A percentile compares a stretch with the other conserved stretches of the same genome.
Evolutionary conservation across 2,888 invertebrate species (phyloP).

Genomic region (Scaptomyza caliginosa): DNA sequence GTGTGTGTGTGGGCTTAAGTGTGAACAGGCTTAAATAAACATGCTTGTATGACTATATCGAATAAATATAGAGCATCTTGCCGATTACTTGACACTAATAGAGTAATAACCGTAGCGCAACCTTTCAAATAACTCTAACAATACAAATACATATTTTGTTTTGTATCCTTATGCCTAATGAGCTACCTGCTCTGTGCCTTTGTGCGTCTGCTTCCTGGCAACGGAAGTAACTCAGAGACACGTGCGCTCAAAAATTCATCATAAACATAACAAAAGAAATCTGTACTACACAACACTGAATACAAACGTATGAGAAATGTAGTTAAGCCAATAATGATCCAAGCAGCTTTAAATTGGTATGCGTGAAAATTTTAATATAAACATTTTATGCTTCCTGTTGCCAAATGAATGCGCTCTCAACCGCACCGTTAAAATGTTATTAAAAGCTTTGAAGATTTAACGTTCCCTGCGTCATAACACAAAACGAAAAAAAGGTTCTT

Average conservation of each 20-base stretch:
- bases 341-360: slow-evolving; percentile 8
- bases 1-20: background rate
- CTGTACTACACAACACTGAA: background rate
- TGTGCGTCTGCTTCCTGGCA: slow-evolving; percentile 54
- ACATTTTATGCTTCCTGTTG: slow-evolving; percentile 9
- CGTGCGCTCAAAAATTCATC: slow-evolving; percentile 61
- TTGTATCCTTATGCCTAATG: slow-evolving; percentile 62
- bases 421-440: slow-evolving; percentile 31
- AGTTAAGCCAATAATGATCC: slow-evolving; percentile 13
- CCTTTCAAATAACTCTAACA: slow-evolving; percentile 24
- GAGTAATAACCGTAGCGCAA: slow-evolving; percentile 58
- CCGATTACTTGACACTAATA: slow-evolving; percentile 55
- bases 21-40: background rate
- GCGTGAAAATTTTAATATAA: slow-evolving; percentile 3
- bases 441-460: slow-evolving; percentile 40
- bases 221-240: slow-evolving; percentile 58
- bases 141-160: slow-evolving; percentile 28
- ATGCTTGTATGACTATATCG: slow-evolving; percentile 55
- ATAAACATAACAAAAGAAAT: slow-evolving; percentile 41
- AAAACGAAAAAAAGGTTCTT: slow-evolving; percentile 53
- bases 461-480: slow-evolving; percentile 11
- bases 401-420: slow-evolving; percentile 13
- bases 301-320: background rate
- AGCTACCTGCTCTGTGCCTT: slow-evolving; percentile 29
- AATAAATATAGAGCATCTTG: slow-evolving; percentile 18